phyloP scores from a whole-genome alignment of 2,888 invertebrate species.

The Hetaerina titia region DNA sequence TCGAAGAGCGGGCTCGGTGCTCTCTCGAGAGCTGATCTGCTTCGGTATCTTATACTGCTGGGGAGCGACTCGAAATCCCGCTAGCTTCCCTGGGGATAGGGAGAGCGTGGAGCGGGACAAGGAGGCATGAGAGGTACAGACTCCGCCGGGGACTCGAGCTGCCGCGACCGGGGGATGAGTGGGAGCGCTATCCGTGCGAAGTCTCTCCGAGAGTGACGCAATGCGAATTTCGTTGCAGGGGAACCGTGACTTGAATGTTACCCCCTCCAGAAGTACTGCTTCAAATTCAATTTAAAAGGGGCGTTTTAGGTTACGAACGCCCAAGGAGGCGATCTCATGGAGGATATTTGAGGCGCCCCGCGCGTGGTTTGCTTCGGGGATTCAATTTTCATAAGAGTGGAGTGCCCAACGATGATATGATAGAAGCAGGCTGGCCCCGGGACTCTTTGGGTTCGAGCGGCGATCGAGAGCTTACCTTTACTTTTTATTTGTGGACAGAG shows the following conservation, averaged over 20 bases:
- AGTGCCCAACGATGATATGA: not conserved
- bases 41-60: too few species aligned
- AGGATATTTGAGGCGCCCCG: not conserved
- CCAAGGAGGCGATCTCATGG: not conserved
- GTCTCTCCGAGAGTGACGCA: conserved; percentile 13
- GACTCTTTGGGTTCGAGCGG: not conserved
- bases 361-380: not conserved
- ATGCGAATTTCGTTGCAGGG: conserved; percentile 46
- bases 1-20: too few species aligned
- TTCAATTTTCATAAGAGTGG: conserved; percentile 28
- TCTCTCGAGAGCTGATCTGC: too few species aligned
- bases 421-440: not conserved
- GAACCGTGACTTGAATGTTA: conserved; percentile 23
- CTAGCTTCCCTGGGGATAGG: not conserved
- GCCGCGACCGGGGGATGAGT: too few species aligned
- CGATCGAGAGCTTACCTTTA: not conserved
- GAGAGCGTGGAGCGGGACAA: not conserved
- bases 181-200: not conserved
- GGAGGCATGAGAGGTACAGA: not conserved
- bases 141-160: not conserved
- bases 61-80: too few species aligned
- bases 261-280: not conserved
- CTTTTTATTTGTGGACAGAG: too few species aligned
- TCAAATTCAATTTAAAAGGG: conserved; percentile 39
- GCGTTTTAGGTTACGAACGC: not conserved